These are phyloP conservation scores for Tiliacea citrago DNA, from an alignment of 2,888 invertebrate species.

Conservation along the genomic window DNA sequence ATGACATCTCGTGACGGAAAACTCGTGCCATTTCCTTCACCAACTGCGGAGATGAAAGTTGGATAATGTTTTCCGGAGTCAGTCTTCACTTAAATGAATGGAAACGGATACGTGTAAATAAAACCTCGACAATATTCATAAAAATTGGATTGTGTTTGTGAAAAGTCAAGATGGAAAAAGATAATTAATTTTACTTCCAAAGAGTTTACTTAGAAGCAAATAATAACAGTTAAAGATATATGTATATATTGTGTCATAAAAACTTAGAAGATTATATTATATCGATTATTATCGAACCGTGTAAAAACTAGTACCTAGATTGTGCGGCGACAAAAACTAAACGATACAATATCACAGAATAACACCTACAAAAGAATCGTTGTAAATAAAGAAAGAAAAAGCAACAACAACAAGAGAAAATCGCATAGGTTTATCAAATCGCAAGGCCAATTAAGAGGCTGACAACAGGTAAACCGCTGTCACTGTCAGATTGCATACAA, in stretches of 20 bases:
- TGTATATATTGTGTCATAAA: too few species aligned
- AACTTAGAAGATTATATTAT: not conserved
- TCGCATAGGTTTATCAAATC: not conserved
- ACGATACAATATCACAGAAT: not conserved
- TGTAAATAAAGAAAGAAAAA: too few species aligned
- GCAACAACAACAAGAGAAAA: too few species aligned
- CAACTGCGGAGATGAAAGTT: constrained; percentile 36
- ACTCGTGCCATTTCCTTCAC: constrained; percentile 34
- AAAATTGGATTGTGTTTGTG: not conserved
- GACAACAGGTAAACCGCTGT: too few species aligned
- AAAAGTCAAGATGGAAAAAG: not conserved
- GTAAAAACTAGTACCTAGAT: constrained; percentile 34
- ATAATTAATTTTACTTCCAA: not conserved
- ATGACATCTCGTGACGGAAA: constrained; percentile 39
- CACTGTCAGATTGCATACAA: too few species aligned
- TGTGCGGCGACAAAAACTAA: constrained; percentile 26
- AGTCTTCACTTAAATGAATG: not conserved
- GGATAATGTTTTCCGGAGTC: constrained; percentile 28
- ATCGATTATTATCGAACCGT: constrained; percentile 1
- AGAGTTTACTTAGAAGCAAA: not conserved
- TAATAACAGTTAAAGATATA: not conserved
- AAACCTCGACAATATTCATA: not conserved
- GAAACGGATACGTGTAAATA: not conserved
- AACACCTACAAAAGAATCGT: constrained; percentile 17
- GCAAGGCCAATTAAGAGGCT: not conserved